Evolutionary conservation across 2,888 invertebrate species (phyloP).

Genomic region (Microctonus aethiopoides): DNA sequence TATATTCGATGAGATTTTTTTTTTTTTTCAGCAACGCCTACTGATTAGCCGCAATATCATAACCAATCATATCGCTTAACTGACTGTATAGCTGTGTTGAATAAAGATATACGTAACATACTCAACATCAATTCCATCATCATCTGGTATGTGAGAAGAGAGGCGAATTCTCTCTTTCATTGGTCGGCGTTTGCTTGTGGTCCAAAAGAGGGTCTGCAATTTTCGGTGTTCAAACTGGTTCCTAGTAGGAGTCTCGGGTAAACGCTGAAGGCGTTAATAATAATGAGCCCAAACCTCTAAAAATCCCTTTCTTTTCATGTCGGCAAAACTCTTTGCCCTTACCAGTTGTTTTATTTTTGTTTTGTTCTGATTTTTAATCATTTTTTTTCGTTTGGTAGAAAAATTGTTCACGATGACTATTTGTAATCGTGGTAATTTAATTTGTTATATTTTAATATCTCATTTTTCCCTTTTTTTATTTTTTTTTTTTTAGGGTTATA

Average conservation of each 20-base stretch:
- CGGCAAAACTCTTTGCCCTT: neutral
- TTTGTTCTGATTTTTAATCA: neutral
- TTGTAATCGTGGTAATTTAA: constrained; percentile 33
- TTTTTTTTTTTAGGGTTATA: neutral
- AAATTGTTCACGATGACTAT: constrained; percentile 4
- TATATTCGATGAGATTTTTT: no score
- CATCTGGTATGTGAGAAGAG: constrained; percentile 12
- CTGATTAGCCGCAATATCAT: no score
- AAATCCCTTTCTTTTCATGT: constrained; percentile 12
- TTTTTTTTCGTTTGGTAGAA: neutral
- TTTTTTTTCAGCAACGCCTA: no score
- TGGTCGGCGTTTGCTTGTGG: constrained; percentile 5
- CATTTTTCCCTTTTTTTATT: no score
- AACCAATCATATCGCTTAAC: neutral
- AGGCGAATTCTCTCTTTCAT: constrained; percentile 15
- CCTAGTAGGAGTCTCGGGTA: constrained; percentile 37
- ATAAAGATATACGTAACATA: no score
- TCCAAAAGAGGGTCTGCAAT: constrained; percentile 37
- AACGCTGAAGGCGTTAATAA: constrained; percentile 35
- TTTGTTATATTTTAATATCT: constrained; percentile 2
- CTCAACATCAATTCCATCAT: neutral
- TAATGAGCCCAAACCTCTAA: constrained; percentile 22
- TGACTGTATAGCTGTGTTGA: neutral
- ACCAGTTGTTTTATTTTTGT: constrained; percentile 4
- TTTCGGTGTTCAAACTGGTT: constrained; percentile 43